Evolutionary conservation across 2,797 vertebrate genomes (phyloP), one percentile per base, ranked within the genome.

Genomic region (Sylvia borin): DNA sequence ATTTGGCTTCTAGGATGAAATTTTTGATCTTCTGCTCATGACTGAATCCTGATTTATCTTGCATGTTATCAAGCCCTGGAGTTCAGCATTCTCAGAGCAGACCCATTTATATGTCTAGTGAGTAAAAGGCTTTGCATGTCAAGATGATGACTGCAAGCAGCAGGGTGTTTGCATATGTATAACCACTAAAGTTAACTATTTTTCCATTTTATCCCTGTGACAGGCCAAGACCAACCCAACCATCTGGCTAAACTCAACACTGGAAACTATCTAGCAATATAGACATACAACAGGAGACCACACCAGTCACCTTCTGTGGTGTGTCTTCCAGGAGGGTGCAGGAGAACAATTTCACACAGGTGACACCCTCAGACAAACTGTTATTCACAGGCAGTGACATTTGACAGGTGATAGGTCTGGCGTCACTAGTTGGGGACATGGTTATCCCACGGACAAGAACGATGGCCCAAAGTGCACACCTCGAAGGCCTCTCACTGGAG

Each of bases 401-500:
- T 29, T 50, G 50, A 13, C 16, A 55, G 42, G 18, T 9, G 24
- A 9, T 6, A 27, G 27, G 36, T 55, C 81, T 62, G 34, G 26
- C 62, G 34, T 42, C n/a, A 48, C 26, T 22, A 27, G 15, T 3
- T 0, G 0, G 18, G 77, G 48, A 75, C 8, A 4, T 42, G 16
- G 36, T 27, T 50, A 36, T 10, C 9, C 21, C 34, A 31, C 0
- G 0, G 42, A 61, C 48, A 68, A 32, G 48, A 55, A 43, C 0
- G 0, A n/a, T 13, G 22, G 40, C 27, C 22, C 34, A 4, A 42
- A 48, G 40, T 6, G 7, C 16, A 5, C 13, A 9, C 8, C 42
- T 8, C 1, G 0, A 47, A 42, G 34, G 6, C 10, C 38, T 80
- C 25, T 31, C 71, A 27, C n/a, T 16, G 64, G 38, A 19, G 10